Base-by-base conservation (phyloP, 2,888 invertebrate species). In the Ommatoiulus sabulosus region DNA sequence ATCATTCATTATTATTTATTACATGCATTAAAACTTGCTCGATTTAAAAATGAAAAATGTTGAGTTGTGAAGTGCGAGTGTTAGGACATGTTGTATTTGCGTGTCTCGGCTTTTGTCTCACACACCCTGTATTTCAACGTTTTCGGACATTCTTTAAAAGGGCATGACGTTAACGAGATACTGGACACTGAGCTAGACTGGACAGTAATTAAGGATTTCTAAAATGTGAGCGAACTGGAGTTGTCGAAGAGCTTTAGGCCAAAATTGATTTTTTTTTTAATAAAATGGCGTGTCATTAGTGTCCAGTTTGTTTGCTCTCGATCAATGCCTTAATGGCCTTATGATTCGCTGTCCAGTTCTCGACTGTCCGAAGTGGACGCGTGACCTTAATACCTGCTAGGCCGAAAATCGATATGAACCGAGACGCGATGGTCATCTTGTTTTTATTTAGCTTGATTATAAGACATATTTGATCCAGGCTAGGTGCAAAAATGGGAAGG, bases 291-390 rank as follows among this genome's bases (percentile, higher is more conserved):
- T 72, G 20, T 72, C 72, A 72, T 72, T 72, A 72, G 72, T 72
- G 72, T 72, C 72, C 72, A 72, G 72, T 72, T n/a, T 72, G 72
- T 72, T 72, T 72, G 72, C 72, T 72, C 72, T 72, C 72, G 72
- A 72, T 72, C 72, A 72, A 72, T 72, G 72, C 72, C 72, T 72
- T 72, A 24, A 72, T 72, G 72, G 72, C 72, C 72, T 72, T 72
- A 72, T 72, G 72, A 72, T 72, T n/a, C 72, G 72, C 20, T 72
- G 72, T 24, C 72, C 72, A 72, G 8, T 72, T 0, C 20, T 63
- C 72, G 24, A 72, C 6, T 72, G 72, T 24, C 72, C 72, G 20
- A 72, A 72, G 72, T 72, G 72, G 72, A 72, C 72, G 24, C 72
- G 24, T 72, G 72, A 72, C 72, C 72, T 72, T 72, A 72, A 72